Percentiles rank a stretch among this genome's conserved stretches.
These are phyloP conservation scores for Rhamnusium bicolor DNA, from an alignment of 2,888 invertebrate species.

Conservation along the genomic window DNA sequence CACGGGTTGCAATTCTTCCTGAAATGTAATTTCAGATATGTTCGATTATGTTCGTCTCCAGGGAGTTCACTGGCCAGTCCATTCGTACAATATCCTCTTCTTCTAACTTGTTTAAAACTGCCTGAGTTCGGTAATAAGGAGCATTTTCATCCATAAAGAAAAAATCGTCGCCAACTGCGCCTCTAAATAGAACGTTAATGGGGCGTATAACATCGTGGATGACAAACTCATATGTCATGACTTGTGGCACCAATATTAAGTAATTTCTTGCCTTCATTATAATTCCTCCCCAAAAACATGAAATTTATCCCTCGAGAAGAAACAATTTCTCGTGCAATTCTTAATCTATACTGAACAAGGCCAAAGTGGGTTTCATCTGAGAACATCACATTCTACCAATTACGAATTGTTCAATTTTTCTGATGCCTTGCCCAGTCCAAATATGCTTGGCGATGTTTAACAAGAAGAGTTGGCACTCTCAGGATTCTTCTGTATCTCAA, in stretches of 20 bases:
- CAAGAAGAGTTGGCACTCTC: background rate
- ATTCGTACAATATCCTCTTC: background rate
- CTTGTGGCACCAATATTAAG: no score
- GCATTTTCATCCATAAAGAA: background rate
- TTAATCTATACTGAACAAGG: background rate
- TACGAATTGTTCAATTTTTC: background rate
- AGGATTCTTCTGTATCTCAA: no score
- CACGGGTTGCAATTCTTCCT: no score
- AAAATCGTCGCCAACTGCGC: no score
- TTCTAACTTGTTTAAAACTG: background rate
- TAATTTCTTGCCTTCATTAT: background rate
- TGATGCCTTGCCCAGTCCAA: background rate
- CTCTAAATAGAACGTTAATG: background rate
- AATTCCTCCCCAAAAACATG: background rate
- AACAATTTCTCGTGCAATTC: background rate
- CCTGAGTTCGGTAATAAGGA: no score
- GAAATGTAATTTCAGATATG: background rate
- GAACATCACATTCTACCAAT: background rate
- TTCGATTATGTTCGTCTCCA: background rate
- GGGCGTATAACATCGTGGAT: background rate
- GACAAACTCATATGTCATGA: background rate
- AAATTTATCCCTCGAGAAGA: background rate
- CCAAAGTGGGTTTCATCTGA: background rate
- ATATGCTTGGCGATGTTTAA: no score
- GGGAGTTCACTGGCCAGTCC: background rate